A percentile compares a stretch with the other conserved stretches of the same genome.
These are phyloP conservation scores for Hecatera dysodea DNA, from an alignment of 2,888 invertebrate species.

Conservation along the genomic window DNA sequence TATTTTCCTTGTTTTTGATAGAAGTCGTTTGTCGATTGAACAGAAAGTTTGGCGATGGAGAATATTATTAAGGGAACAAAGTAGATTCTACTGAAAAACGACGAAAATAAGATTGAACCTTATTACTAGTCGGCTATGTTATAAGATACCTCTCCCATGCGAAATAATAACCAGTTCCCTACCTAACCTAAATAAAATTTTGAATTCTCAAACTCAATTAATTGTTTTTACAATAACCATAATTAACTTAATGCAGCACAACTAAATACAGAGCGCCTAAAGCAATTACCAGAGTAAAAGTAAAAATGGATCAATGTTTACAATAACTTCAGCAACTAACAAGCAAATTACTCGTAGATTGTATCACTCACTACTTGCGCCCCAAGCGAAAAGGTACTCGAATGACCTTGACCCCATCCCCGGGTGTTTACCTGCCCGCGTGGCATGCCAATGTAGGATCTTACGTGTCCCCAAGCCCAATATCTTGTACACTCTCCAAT, in stretches of 20 bases:
- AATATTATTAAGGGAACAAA: neutral
- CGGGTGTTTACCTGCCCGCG: constrained; percentile 73
- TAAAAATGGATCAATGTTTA: too few species aligned
- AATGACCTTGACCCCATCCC: constrained; percentile 72
- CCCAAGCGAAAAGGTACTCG: constrained; percentile 61
- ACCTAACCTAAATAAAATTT: neutral
- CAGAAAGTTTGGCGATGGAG: neutral
- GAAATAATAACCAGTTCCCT: too few species aligned
- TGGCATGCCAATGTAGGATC: constrained; percentile 69
- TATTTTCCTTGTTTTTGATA: neutral
- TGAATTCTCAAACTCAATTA: neutral
- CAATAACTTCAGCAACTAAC: constrained; percentile 3
- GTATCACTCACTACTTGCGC: constrained; percentile 51
- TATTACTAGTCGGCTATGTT: too few species aligned
- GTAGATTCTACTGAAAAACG: neutral
- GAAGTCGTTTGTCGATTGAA: neutral
- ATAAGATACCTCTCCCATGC: too few species aligned
- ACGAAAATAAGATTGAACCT: neutral
- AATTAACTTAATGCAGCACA: neutral
- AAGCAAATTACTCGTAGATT: constrained; percentile 8
- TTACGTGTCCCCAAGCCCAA: constrained; percentile 58
- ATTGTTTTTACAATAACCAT: neutral
- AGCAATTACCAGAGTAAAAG: too few species aligned
- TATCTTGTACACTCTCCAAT: constrained; percentile 47
- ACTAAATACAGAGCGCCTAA: neutral